phyloP scores from a whole-genome alignment of 2,888 invertebrate genomes.

The Apamea anceps region DNA sequence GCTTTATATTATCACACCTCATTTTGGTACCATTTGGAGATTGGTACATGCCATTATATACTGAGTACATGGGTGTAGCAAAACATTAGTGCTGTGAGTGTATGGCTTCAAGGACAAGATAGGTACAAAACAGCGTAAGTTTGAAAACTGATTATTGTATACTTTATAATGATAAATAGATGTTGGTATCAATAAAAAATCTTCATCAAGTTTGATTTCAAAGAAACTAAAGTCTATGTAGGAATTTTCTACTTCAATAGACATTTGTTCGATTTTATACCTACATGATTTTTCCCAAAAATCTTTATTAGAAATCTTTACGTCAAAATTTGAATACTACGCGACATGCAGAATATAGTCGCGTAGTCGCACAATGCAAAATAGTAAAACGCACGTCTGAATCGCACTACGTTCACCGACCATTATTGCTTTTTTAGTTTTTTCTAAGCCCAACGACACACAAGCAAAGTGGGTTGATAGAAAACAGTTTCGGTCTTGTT shows the following conservation, averaged over 20 bases:
- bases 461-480: constrained; percentile 70
- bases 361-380: background rate
- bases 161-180: background rate
- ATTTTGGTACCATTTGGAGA: constrained; percentile 43
- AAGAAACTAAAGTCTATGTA: background rate
- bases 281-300: background rate
- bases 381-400: background rate
- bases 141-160: background rate
- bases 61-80: background rate
- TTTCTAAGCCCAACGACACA: constrained; percentile 26
- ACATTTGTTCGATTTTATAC: background rate
- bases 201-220: background rate
- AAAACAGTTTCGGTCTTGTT: constrained; percentile 77
- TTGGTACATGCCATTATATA: constrained; percentile 24
- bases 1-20: constrained; percentile 40
- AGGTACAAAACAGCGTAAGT: background rate
- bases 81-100: background rate
- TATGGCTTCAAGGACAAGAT: background rate
- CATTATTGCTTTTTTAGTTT: background rate
- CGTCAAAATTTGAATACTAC: background rate
- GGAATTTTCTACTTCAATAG: background rate
- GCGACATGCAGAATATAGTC: background rate
- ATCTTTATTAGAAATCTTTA: background rate
- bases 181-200: background rate
- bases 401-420: background rate